Percentiles rank a stretch among this genome's conserved stretches.
Conservation (phyloP, 2,797 vertebrate genomes). For the Sebastes nivosus region DNA sequence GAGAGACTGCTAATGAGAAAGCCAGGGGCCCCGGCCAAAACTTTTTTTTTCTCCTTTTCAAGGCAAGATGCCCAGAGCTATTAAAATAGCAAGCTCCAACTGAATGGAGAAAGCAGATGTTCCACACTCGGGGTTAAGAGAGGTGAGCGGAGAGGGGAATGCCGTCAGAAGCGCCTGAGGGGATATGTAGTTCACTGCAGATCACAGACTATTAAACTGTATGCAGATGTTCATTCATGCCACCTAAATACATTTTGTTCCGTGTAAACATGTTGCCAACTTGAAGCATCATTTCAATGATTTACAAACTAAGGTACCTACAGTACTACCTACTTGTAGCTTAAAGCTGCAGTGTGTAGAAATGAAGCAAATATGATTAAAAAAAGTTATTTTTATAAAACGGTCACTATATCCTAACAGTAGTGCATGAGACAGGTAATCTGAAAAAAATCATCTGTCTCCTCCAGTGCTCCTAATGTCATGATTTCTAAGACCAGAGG, state of each 20-base stretch:
- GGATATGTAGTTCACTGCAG: slow-evolving; percentile 57
- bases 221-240: slow-evolving; percentile 29
- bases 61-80: slow-evolving; percentile 80
- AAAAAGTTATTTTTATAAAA: too few species aligned
- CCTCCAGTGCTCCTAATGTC: too few species aligned
- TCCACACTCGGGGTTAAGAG: slow-evolving; percentile 74
- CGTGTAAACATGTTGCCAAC: not conserved
- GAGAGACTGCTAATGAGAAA: slow-evolving; percentile 77
- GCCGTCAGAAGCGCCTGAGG: slow-evolving; percentile 61
- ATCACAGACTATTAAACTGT: slow-evolving; percentile 41
- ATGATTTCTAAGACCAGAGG: too few species aligned
- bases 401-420: too few species aligned
- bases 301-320: slow-evolving; percentile 10
- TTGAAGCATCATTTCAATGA: not conserved
- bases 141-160: slow-evolving; percentile 73
- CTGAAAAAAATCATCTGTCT: too few species aligned
- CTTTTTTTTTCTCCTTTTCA: slow-evolving; percentile 55
- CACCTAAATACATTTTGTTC: slow-evolving; percentile 25
- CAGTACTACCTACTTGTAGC: not conserved
- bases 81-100: slow-evolving; percentile 68
- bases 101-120: slow-evolving; percentile 82
- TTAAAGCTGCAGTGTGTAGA: too few species aligned
- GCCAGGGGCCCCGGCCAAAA: slow-evolving; percentile 65
- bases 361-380: too few species aligned
- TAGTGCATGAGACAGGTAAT: too few species aligned